Conservation (phyloP, 2,888 invertebrate genomes). For the Scelioninae gen. 1 region DNA sequence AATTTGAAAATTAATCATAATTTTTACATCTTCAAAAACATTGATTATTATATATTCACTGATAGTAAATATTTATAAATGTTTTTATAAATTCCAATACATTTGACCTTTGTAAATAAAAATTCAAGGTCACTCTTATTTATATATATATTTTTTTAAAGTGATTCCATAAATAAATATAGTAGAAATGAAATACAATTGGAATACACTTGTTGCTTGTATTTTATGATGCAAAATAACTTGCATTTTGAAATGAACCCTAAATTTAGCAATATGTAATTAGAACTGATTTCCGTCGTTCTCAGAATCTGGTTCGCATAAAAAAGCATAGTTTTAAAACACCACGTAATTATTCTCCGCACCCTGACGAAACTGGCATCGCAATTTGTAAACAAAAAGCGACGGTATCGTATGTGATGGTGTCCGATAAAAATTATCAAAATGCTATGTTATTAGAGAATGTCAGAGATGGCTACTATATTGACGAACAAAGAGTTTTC, state of each 20-base stretch:
- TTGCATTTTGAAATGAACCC: neutral
- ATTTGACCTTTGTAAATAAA: too few species aligned
- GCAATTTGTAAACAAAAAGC: constrained; percentile 19
- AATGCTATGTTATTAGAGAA: constrained; percentile 54
- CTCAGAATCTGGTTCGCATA: neutral
- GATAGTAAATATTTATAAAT: too few species aligned
- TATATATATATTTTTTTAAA: too few species aligned
- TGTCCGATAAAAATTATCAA: constrained; percentile 53
- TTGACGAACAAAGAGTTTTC: constrained; percentile 68
- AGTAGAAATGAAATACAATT: too few species aligned
- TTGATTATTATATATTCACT: too few species aligned
- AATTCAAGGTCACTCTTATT: too few species aligned
- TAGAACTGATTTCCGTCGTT: neutral
- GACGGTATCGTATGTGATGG: constrained; percentile 30
- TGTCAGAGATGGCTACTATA: constrained; percentile 62
- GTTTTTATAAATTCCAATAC: too few species aligned
- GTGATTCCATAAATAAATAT: too few species aligned
- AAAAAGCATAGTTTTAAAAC: constrained; percentile 13
- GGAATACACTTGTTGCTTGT: too few species aligned
- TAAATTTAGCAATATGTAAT: neutral
- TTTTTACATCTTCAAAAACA: too few species aligned
- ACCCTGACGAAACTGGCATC: constrained; percentile 4
- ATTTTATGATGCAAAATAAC: too few species aligned
- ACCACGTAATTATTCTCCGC: constrained; percentile 4
- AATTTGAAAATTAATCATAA: too few species aligned